These are phyloP conservation scores for Itoplectis maculator DNA, from an alignment of 2,888 invertebrate genomes.

Conservation along the genomic window DNA sequence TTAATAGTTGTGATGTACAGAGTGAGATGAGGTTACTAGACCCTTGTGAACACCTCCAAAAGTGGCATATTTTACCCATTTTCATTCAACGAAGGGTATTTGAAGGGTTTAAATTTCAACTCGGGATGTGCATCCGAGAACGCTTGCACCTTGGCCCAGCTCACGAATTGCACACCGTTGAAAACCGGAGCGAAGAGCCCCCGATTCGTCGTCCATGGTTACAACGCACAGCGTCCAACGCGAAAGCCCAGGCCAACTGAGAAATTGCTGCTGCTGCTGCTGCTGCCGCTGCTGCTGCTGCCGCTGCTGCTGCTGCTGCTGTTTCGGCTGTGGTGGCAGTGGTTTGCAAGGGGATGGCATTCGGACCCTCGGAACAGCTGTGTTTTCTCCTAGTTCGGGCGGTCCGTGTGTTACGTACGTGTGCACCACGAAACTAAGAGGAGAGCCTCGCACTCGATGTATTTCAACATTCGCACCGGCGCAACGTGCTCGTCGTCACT, in stretches of 20 bases:
- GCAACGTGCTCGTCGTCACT: conserved; percentile 32
- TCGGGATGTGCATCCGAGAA: conserved; percentile 24
- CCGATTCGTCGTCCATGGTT: conserved; percentile 3
- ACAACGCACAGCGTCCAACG: conserved; percentile 20
- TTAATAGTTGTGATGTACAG: too few species aligned
- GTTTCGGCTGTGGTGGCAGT: neutral
- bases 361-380: conserved; percentile 45
- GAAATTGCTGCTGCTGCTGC: neutral
- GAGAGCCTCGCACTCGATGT: conserved; percentile 16
- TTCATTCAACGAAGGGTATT: too few species aligned
- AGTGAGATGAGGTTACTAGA: too few species aligned
- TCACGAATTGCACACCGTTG: neutral
- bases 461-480: conserved; percentile 13
- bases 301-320: neutral
- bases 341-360: conserved; percentile 23
- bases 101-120: too few species aligned
- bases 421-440: neutral
- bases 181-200: neutral
- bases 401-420: neutral
- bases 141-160: neutral
- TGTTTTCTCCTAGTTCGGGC: neutral
- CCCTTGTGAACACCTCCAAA: too few species aligned
- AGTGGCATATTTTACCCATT: too few species aligned
- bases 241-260: conserved; percentile 11
- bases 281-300: too few species aligned